phyloP scores from a whole-genome alignment of 2,797 vertebrate species.

The Gambusia yucatana region DNA sequence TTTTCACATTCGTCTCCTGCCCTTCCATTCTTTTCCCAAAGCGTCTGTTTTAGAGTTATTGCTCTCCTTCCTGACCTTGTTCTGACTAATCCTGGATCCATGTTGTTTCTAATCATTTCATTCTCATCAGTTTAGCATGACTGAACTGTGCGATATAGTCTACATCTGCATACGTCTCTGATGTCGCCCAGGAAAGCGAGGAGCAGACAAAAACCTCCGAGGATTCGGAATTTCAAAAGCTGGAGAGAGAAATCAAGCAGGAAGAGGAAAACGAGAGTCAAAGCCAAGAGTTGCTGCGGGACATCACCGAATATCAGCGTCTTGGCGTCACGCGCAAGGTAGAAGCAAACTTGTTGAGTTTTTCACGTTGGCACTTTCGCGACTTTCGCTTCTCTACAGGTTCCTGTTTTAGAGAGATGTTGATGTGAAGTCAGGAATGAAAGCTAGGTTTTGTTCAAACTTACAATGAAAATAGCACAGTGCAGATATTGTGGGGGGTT shows the following conservation, averaged over 20 bases:
- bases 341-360: slow-evolving; percentile 10
- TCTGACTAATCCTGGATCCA: slow-evolving; percentile 12
- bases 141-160: background rate
- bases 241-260: slow-evolving; percentile 90
- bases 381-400: background rate
- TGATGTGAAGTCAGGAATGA: background rate
- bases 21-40: slow-evolving; percentile 6
- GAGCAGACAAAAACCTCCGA: slow-evolving; percentile 88
- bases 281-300: slow-evolving; percentile 87
- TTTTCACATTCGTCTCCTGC: background rate
- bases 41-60: slow-evolving; percentile 4
- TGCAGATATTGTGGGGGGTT: background rate
- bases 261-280: slow-evolving; percentile 91
- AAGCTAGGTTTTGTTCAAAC: background rate
- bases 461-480: background rate
- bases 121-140: slow-evolving; percentile 1
- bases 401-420: background rate
- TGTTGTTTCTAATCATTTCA: slow-evolving; percentile 12
- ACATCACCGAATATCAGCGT: slow-evolving; percentile 91
- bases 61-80: slow-evolving; percentile 24
- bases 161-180: slow-evolving; percentile 7
- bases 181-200: slow-evolving; percentile 82
- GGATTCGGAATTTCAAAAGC: slow-evolving; percentile 94
- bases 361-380: slow-evolving; percentile 19
- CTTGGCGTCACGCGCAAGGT: slow-evolving; percentile 91